Base-by-base conservation (phyloP, 2,113 vertebrate genomes). In the Elephantulus edwardii region DNA sequence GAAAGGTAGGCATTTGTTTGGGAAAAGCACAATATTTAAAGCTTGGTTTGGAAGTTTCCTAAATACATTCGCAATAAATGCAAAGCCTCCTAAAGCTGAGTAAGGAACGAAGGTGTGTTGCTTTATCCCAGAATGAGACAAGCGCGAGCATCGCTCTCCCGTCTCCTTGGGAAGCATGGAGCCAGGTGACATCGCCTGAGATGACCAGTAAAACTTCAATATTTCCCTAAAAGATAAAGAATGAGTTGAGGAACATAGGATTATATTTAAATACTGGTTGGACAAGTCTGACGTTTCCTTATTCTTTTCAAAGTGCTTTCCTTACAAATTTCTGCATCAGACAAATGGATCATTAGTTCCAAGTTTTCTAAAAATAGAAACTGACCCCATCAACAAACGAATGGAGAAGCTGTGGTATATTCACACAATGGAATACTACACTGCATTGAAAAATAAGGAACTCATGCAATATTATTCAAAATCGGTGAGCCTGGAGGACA, bases 31-130 rank as follows among this genome's bases (percentile, higher is more conserved):
- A 54, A 0, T 48, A n/a, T 88, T 68, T 72, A 54, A 89, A 30
- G 24, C 30, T 92, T 54, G 33, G 22, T 40, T 91, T 91, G 74
- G 56, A 82, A 89, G 20, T 40, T 78, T 94, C 68, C 50, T 91
- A 50, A 42, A 33, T 83, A 68, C n/a, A 81, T 68, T 46, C 81
- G 44, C 56, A 88, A 84, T 86, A 88, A 80, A 52, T 58, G 13
- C 42, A 84, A 48, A 0, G 1, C 20, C 83, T 90, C 58, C 44
- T 56, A 8, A n/a, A 88, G 75, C 20, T 62, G 58, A 91, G 78
- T 20, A 78, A 81, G 28, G 12, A 30, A 74, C 83, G 44, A 14
- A 44, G 42, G 85, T 76, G 80, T 50, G 20, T 26, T 72, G 19
- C 3, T 52, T 72, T 78, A 46, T 38, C 19, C 68, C 30, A 26